phyloP scores from a whole-genome alignment of 2,888 invertebrate species.

The Zootermopsis nevadensis region DNA sequence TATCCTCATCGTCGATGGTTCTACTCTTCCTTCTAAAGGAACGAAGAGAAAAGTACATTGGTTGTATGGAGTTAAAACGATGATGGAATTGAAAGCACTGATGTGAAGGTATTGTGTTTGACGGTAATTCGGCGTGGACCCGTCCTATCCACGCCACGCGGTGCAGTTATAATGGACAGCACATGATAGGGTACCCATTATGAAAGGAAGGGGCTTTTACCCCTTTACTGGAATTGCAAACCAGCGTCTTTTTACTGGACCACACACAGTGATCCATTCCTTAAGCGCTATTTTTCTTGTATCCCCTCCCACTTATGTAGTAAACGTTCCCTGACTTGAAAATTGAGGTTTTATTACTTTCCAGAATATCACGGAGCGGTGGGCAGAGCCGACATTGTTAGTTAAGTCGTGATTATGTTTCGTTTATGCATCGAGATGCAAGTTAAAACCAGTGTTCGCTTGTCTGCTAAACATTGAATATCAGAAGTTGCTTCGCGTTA shows the following conservation, averaged over 20 bases:
- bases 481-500: no score
- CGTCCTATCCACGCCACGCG: not conserved
- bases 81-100: not conserved
- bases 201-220: conserved; percentile 18
- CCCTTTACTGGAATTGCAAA: not conserved
- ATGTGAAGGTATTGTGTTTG: conserved; percentile 12
- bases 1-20: not conserved
- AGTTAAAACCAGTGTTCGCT: no score
- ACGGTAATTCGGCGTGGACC: conserved; percentile 3
- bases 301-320: not conserved
- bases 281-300: not conserved
- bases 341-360: not conserved
- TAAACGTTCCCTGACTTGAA: not conserved
- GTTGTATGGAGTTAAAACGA: not conserved
- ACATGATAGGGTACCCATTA: conserved; percentile 20
- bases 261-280: conserved; percentile 19
- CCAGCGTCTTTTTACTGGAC: conserved; percentile 15
- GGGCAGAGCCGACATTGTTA: not conserved
- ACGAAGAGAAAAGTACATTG: no score
- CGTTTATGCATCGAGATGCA: no score
- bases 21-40: not conserved
- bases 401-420: no score
- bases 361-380: not conserved
- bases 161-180: conserved; percentile 1
- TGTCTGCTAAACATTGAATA: no score